Base-by-base conservation (phyloP, 2,888 invertebrate species). In the Pseudoips prasinana region DNA sequence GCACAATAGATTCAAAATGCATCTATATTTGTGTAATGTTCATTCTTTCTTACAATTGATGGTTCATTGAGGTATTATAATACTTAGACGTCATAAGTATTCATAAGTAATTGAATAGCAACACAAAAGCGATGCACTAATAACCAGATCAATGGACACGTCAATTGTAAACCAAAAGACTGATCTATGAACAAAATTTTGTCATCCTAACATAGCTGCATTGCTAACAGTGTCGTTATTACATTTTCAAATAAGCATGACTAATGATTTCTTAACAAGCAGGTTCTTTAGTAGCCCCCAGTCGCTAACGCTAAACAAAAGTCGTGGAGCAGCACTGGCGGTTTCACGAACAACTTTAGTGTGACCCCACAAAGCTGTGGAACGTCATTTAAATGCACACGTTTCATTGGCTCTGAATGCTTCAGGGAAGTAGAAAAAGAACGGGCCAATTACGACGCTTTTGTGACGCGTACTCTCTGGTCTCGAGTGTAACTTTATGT, bases 371-470 rank as follows among this genome's bases (percentile, higher is more conserved):
- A 87, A 87, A 88, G 87, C 82, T 59, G 67, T 67, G 76, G 83
- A 76, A 84, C 84, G 86, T 88, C 87, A 87, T 88, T 88, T 88
- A 88, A 88, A 87, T 87, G 88, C 88, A 86, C 87, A 88, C 88
- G 88, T 87, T 85, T 88, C 88, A 88, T 88, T 87, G 87, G 86
- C 74, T 86, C 78, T 85, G 85, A 88, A 88, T 87, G 86, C 85
- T 87, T 82, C 80, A 79, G 85, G 83, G 82, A 83, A 86, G 84
- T 83, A 82, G 81, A 83, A 86, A 86, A 87, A 88, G 87, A 84
- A 84, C 85, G 84, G 76, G 87, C 87, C 88, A 88, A 87, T 88
- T 88, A 88, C 84, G 78, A 73, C 74, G 83, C 87, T 79, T 86
- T 88, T 88, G 87, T 87, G 78, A 72, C 70, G 73, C 73, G 76